Base-by-base conservation (phyloP, 2,797 vertebrate genomes). In the Megalops cyprinoides region DNA sequence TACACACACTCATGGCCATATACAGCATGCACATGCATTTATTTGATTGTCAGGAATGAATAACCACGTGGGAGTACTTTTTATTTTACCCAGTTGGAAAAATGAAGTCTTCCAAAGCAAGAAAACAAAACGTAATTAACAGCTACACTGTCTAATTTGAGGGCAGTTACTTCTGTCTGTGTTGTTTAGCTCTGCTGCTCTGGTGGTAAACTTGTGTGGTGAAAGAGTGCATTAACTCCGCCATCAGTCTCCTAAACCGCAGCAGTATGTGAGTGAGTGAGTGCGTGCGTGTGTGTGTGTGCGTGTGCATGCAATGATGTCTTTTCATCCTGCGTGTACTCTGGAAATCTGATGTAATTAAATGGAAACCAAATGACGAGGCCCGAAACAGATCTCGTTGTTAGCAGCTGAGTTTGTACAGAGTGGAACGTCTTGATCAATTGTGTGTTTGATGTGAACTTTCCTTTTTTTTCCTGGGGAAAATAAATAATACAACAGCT, bases 321-420 rank as follows among this genome's bases (percentile, higher is more conserved):
- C 9, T 71, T 71, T 71, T 44, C 67, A 71, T 62, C 8, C 55
- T 20, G 4, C 23, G 23, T 62, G 56, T 31, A 42, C 31, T 65
- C 79, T 53, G 73, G 79, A 73, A 65, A 67, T 65, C 31, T 49
- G 15, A 65, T 51, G 34, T 81, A 74, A 56, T 46, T 75, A 81
- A 81, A 81, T 65, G 37, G 79, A 74, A 65, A 65, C 71, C 56
- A 60, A 53, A 69, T 79, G 60, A 79, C 44, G 28, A 62, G 53
- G 71, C 49, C 37, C 62, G 74, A 58, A 58, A 80, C 49, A 31
- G 67, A 71, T 71, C 67, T 71, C 67, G 71, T 44, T 42, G 67
- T 71, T 71, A 39, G 67, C 67, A 44, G 67, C 67, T 71, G 67
- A 71, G 67, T 71, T 42, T 39, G 44, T 71, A 42, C 37, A 44